Base-by-base conservation (phyloP, 2,113 vertebrate genomes). In the Anarrhichthys ocellatus region DNA sequence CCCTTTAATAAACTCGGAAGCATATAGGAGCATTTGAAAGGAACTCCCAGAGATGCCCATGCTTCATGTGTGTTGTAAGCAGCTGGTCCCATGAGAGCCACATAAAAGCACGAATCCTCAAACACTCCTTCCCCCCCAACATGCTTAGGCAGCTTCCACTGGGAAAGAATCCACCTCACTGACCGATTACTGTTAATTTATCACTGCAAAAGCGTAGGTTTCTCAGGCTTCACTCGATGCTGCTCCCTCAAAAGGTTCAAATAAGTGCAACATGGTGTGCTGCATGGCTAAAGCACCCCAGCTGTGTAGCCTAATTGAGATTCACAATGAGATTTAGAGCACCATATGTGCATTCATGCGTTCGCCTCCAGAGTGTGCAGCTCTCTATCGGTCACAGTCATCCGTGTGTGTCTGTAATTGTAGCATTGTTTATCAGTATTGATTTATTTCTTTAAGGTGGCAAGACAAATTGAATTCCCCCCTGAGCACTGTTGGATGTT, bases 261-360 rank as follows among this genome's bases (percentile, higher is more conserved):
- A 73, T 52, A 62, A 79, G 77, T 44, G 29, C 71, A 72, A 46
- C 40, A 4, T 15, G 20, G 29, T 40, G 66, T 42, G 34, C 17
- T 61, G 67, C 73, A 59, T 70, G 8, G 18, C 61, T 48, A 34
- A 80, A 68, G 61, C 58, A 27, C 32, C 34, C 74, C 83, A 82
- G 77, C 83, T 87, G 84, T 80, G 82, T 1, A 4, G 66, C 63
- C 84, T 83, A 67, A 88, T 87, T 89, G 73, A 84, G 80, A 91
- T 88, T 87, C 83, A 88, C 6, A 1, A 44, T 78, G 62, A 61
- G 69, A 84, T 89, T 73, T 67, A 58, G 48, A 27, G 66, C 32
- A 52, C 81, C 78, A 58, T 86, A 87, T 87, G 86, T 84, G 78
- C 56, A 82, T 84, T 38, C 46, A 46, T 85, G 82, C 20, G 56